phyloP scores from a whole-genome alignment of 2,797 vertebrate genomes.

The Tokudaia tokunoshimensis region DNA sequence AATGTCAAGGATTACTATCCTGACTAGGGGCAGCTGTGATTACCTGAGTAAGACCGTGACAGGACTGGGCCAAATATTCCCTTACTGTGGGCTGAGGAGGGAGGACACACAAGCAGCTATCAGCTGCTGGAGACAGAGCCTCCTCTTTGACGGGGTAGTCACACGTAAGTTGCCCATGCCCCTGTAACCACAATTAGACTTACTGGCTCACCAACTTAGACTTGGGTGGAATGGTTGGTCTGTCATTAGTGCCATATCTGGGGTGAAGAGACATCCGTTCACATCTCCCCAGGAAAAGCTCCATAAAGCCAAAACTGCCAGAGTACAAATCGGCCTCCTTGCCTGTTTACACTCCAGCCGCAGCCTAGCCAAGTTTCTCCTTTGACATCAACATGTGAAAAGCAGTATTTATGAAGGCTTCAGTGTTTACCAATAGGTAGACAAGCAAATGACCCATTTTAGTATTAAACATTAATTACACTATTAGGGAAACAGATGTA shows the following conservation, averaged over 20 bases:
- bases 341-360: conserved; percentile 1
- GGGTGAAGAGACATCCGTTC: not conserved
- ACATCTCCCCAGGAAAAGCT: not conserved
- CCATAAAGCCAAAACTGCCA: not conserved
- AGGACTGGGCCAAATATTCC: not conserved
- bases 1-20: not conserved
- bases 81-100: not conserved
- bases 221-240: not conserved
- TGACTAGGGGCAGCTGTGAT: not conserved
- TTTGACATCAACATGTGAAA: conserved; percentile 41
- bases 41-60: not conserved
- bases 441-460: conserved; percentile 44
- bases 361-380: not conserved
- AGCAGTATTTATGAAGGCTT: not conserved
- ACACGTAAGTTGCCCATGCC: not conserved
- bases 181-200: not conserved
- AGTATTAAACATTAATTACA: not conserved
- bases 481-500: not conserved
- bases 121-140: not conserved
- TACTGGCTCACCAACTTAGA: not conserved
- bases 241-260: not conserved
- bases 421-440: not conserved
- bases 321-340: not conserved
- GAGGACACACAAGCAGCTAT: not conserved
- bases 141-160: not conserved